Evolutionary conservation across 2,888 invertebrate genomes (phyloP), one percentile per base, ranked within the genome.

Genomic region (Callinectes sapidus): DNA sequence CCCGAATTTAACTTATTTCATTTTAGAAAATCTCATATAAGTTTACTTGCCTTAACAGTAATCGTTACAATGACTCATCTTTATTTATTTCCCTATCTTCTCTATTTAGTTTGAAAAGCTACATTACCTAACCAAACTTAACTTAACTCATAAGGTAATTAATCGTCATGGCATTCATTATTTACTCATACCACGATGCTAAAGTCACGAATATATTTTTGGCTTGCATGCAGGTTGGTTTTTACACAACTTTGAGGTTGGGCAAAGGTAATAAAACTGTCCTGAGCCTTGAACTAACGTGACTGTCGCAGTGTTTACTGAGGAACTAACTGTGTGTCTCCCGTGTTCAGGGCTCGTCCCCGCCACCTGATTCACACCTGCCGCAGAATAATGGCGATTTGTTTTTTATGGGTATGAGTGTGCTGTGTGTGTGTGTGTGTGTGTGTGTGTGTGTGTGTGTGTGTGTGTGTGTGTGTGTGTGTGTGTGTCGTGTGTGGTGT

Each of bases 341-440:
- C 35, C 81, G 81, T 81, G 81, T 35, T 81, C 81, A 35, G 16
- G 3, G 35, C 81, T 81, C 81, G 81, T 81, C 81, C 35, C 32
- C 2, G 35, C 14, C 81, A 81, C 81, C 35, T 81, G 81, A 81
- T 81, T 81, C 81, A 81, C 81, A 81, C 81, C 35, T 81, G 81
- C 35, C n/a, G n/a, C 81, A 81, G 35, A 81, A 5, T 81, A 35
- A 81, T 35, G 35, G 14, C 13, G 13, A 16, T 35, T 81, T 35
- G 23, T 77, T 28, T 77, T 35, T 81, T 81, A 32, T 81, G 14
- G 32, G 81, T 35, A 77, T 28, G 10, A 28, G 28, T n/a, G 71
- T 28, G 71, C 28, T n/a, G 13, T 32, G 28, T 77, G 71, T 77
- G 71, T 71, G 71, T 71, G 71, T 71, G 71, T 71, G 71, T 71